Evolutionary conservation across 2,113 vertebrate genomes (phyloP), one percentile per base, ranked within the genome.

Genomic region (Tenrec ecaudatus): DNA sequence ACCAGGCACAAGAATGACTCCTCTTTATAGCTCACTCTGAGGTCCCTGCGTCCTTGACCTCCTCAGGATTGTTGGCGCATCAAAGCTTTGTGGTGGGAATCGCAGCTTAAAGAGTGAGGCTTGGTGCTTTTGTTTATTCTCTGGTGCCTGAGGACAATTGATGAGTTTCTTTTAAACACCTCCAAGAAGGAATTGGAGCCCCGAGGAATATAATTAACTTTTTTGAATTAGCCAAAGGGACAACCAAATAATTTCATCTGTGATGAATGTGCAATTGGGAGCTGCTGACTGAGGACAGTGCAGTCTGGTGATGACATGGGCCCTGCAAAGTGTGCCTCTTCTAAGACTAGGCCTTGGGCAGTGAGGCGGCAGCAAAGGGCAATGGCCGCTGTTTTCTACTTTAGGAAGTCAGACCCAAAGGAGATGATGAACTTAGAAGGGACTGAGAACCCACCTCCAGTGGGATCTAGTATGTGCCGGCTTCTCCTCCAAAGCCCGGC

Each of bases 391-490:
- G 23, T 58, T 92, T 82, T 87, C 19, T 86, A 38, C 80, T 71
- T 88, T 89, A 82, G 23, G 60, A 94, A 78, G 82, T 76, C 53
- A 78, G 53, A 80, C 57, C 19, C 66, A 91, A 83, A 89, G 33
- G 79, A 60, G 86, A 16, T 33, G 1, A 22, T 53, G 53, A 88
- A n/a, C 3, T 43, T 47, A 58, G 38, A 88, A 90, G 69, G 43
- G 53, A 36, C 84, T 53, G 60, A 78, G 53, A 93, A 17, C 9
- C n/a, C 20, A 62, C 19, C 10, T 38, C 23, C n/a, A 62, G 0
- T 5, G 20, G 53, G 4, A 33, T 80, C n/a, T 25, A 40, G 9
- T 1, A 7, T 31, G 25, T 88, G 27, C 73, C 23, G 19, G 38
- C 25, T 25, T 69, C 75, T 88, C 36, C 64, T 27, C 19, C 5